Conservation (phyloP, 2,888 invertebrate species). For the Dichetophora obliterata region DNA sequence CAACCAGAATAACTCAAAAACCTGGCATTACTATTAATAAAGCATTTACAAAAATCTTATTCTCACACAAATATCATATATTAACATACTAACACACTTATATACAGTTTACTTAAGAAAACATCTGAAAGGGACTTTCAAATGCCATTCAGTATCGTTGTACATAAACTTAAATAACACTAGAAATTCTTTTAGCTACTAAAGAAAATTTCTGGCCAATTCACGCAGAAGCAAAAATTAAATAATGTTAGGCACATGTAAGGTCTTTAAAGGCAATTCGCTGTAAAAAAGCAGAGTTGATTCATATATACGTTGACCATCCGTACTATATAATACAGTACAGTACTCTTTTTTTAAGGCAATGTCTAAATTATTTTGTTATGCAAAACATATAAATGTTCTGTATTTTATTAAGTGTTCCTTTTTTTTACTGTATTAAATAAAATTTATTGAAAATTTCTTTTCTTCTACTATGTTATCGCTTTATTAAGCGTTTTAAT, state of each 20-base stretch:
- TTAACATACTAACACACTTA: no score
- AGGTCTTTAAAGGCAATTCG: background rate
- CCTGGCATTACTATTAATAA: background rate
- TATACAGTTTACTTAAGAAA: no score
- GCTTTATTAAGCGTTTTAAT: no score
- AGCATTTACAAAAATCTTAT: background rate
- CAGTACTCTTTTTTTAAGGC: no score
- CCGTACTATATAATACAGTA: no score
- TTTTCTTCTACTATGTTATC: no score
- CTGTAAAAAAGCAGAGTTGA: background rate
- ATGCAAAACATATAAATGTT: no score
- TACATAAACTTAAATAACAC: conserved; percentile 19
- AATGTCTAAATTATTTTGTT: no score
- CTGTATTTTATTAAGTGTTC: no score
- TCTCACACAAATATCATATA: background rate
- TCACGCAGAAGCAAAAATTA: background rate
- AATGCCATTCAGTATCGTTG: conserved; percentile 19
- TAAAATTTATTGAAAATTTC: no score
- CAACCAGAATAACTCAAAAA: background rate
- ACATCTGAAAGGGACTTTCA: background rate
- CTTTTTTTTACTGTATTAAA: no score
- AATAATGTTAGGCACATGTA: background rate
- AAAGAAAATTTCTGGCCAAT: background rate
- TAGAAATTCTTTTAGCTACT: conserved; percentile 10
- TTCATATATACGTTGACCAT: no score